These are phyloP conservation scores for Tenebrio molitor DNA, from an alignment of 1,140 invertebrate species.

Conservation along the genomic window DNA sequence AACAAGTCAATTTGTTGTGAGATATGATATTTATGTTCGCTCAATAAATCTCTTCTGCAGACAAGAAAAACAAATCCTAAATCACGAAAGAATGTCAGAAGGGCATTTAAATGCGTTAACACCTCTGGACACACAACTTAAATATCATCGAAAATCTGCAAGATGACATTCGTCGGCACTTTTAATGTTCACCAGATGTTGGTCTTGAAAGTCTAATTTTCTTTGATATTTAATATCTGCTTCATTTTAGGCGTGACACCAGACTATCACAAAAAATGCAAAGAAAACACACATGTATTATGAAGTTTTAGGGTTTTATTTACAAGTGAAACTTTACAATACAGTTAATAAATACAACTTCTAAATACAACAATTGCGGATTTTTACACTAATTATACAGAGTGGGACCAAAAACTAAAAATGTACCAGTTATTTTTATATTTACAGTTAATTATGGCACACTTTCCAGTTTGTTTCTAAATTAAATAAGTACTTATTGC, in stretches of 20 bases:
- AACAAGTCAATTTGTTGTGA: conserved; percentile 33
- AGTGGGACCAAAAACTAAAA: conserved; percentile 1
- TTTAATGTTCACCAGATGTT: conserved; percentile 42
- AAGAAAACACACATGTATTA: conserved; percentile 42
- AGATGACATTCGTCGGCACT: conserved; percentile 41
- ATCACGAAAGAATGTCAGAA: conserved; percentile 1
- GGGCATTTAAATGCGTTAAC: conserved; percentile 37
- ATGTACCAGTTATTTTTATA: conserved; percentile 14
- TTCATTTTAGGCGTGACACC: conserved; percentile 42
- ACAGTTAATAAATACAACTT: conserved; percentile 53
- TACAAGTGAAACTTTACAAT: conserved; percentile 51
- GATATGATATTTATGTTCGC: background rate
- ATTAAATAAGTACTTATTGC: conserved; percentile 38
- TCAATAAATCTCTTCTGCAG: conserved; percentile 7
- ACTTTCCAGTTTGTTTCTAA: conserved; percentile 5
- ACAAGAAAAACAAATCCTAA: conserved; percentile 19
- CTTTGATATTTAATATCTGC: conserved; percentile 47
- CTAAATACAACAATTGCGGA: conserved; percentile 47
- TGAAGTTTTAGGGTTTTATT: conserved; percentile 48
- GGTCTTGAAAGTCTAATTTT: conserved; percentile 31
- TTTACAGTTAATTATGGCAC: conserved; percentile 38
- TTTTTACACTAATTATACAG: conserved; percentile 46
- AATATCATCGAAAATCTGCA: conserved; percentile 29
- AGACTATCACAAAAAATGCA: conserved; percentile 40
- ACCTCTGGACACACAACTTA: conserved; percentile 28